phyloP scores from a whole-genome alignment of 2,113 vertebrate species.

The Etia nguti region DNA sequence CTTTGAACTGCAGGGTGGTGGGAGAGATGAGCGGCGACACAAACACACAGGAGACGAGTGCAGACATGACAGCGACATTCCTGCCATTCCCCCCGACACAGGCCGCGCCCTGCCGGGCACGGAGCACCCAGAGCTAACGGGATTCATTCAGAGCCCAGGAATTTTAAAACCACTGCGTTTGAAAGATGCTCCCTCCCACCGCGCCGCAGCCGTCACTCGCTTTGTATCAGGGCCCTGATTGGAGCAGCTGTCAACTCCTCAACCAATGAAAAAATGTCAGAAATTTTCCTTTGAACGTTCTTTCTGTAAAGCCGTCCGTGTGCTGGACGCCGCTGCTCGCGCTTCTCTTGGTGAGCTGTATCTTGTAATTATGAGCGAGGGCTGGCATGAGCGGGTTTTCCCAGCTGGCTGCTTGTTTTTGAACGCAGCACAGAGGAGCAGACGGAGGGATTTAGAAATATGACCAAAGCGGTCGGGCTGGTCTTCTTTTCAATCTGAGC shows the following conservation, averaged over 20 bases:
- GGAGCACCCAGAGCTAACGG: no score
- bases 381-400: background rate
- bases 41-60: background rate
- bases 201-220: background rate
- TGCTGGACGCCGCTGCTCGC: background rate
- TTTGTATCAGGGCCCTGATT: background rate
- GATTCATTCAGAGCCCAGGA: background rate
- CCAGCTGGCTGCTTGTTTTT: background rate
- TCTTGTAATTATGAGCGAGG: background rate
- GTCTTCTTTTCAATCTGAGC: background rate
- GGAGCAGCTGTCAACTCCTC: background rate
- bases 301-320: background rate
- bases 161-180: background rate
- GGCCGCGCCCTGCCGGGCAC: background rate
- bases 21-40: background rate
- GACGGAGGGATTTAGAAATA: background rate
- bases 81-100: background rate
- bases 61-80: constrained; percentile 44
- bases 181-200: background rate
- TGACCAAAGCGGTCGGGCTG: background rate
- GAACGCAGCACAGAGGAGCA: background rate
- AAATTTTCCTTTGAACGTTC: background rate
- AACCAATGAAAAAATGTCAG: background rate
- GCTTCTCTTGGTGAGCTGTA: background rate
- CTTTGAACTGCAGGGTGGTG: background rate